Percentiles rank a stretch among this genome's conserved stretches.
phyloP scores from a whole-genome alignment of 2,888 invertebrate genomes.

The Oxystoma pomonae region DNA sequence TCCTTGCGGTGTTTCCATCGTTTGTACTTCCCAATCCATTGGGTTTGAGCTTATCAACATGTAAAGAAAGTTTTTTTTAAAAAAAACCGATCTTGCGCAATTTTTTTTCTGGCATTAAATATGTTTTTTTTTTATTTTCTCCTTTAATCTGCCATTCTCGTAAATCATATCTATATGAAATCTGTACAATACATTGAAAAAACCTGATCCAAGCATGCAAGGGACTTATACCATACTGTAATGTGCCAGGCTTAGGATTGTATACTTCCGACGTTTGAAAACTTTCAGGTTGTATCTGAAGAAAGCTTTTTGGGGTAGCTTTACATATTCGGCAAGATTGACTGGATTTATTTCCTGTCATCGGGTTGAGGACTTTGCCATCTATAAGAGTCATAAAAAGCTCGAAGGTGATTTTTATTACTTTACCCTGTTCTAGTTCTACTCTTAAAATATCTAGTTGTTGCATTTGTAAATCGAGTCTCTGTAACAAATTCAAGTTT shows the following conservation, averaged over 20 bases:
- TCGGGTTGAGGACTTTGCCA: neutral
- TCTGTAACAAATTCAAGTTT: conserved; percentile 7
- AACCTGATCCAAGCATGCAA: neutral
- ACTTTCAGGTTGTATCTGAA: neutral
- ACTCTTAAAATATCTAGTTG: neutral
- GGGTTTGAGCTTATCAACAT: neutral
- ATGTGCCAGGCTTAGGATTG: conserved; percentile 2
- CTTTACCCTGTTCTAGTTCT: neutral
- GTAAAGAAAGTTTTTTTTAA: neutral
- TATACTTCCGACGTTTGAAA: neutral
- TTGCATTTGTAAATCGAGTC: neutral
- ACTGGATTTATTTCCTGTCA: neutral
- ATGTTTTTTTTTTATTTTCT: neutral
- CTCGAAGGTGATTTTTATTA: neutral
- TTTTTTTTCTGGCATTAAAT: neutral
- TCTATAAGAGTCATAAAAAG: neutral
- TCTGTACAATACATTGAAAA: conserved; percentile 2
- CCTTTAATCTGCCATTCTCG: conserved; percentile 2
- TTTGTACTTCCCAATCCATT: neutral
- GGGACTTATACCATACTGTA: conserved; percentile 7
- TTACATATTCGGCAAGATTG: conserved; percentile 7
- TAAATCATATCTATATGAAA: conserved; percentile 5
- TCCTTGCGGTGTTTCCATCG: neutral
- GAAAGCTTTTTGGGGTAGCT: conserved; percentile 3
- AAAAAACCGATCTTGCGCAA: neutral